These are phyloP conservation scores for Agelastica alni DNA, from an alignment of 2,888 invertebrate species.

Conservation along the genomic window DNA sequence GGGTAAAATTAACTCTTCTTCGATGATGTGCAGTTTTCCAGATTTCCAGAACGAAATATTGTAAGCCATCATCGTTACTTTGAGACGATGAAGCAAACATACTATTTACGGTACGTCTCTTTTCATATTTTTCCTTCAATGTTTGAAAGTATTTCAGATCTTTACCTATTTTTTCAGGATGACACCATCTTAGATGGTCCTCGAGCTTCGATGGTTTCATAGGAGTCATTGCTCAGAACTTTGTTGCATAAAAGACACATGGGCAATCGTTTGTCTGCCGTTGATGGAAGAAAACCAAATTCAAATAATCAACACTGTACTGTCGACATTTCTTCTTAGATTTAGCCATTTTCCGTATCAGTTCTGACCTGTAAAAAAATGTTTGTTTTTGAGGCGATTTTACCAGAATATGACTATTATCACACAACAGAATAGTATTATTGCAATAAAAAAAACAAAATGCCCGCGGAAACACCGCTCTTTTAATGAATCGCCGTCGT, in stretches of 20 bases:
- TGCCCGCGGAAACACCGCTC: too few species aligned
- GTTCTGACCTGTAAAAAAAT: neutral
- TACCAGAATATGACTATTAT: too few species aligned
- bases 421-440: too few species aligned
- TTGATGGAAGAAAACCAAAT: conserved; percentile 19
- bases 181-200: conserved; percentile 42
- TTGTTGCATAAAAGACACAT: conserved; percentile 34
- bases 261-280: conserved; percentile 26
- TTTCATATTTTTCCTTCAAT: conserved; percentile 37
- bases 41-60: neutral
- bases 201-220: conserved; percentile 43
- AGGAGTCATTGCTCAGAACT: conserved; percentile 29
- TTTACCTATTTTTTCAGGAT: conserved; percentile 39
- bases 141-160: conserved; percentile 41
- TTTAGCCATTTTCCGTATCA: too few species aligned
- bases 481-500: too few species aligned
- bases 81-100: conserved; percentile 1
- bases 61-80: neutral
- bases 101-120: conserved; percentile 20
- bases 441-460: too few species aligned
- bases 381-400: neutral
- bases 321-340: too few species aligned
- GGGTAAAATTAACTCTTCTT: neutral
- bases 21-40: neutral
- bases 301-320: conserved; percentile 1